These are phyloP conservation scores for Holothuria glaberrima DNA, from an alignment of 35 echinoderm and acorn worm genomes.

Conservation along the genomic window DNA sequence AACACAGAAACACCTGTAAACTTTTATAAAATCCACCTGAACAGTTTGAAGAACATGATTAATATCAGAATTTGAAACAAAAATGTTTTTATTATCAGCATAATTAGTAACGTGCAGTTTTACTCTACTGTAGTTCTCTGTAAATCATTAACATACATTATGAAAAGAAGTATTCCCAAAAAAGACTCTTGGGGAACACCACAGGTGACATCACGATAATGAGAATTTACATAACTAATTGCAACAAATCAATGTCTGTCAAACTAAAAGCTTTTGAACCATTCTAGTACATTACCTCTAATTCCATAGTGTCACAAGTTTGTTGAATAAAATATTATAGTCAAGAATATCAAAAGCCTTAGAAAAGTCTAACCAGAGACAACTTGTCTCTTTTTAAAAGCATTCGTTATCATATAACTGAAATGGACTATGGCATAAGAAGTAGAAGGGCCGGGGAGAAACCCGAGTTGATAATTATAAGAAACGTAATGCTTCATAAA, in stretches of 20 bases:
- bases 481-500: background rate
- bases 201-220: background rate
- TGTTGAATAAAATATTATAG: background rate
- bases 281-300: too few species aligned
- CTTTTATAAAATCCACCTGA: background rate
- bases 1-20: background rate
- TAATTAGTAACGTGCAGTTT: background rate
- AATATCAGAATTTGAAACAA: background rate
- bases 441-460: background rate
- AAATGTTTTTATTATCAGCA: background rate
- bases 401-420: background rate
- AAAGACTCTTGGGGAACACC: too few species aligned
- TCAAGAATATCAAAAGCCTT: background rate
- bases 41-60: conserved; percentile 1
- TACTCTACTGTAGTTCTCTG: background rate
- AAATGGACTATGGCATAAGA: background rate
- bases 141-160: too few species aligned
- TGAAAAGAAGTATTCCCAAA: too few species aligned
- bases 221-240: background rate
- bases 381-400: background rate
- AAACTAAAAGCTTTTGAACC: too few species aligned
- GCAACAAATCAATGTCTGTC: background rate
- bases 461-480: background rate
- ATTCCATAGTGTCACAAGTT: background rate
- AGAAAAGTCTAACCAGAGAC: background rate